Evolutionary conservation across 2,888 invertebrate genomes (phyloP).

Genomic region (Lasioglossum zephyrum): DNA sequence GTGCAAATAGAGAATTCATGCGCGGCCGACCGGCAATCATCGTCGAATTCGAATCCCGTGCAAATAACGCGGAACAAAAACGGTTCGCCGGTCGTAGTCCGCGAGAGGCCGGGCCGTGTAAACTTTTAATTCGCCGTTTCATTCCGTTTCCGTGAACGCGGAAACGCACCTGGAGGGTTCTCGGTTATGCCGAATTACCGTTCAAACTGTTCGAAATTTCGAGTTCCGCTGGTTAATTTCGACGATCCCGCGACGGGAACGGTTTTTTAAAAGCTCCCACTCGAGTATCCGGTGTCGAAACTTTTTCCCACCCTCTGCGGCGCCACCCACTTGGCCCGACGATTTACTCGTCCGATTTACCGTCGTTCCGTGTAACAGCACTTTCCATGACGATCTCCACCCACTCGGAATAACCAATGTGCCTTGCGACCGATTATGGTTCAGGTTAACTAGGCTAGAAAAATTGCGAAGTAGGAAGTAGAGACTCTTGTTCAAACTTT

Average conservation of each 20-base stretch:
- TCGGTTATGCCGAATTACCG: conserved; percentile 32
- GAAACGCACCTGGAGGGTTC: neutral
- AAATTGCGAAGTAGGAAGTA: neutral
- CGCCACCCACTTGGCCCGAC: neutral
- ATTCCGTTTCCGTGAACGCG: conserved; percentile 10
- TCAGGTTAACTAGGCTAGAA: neutral
- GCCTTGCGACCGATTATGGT: neutral
- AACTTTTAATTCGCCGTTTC: conserved; percentile 39
- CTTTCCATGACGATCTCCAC: neutral
- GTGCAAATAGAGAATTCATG: conserved; percentile 1
- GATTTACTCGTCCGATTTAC: neutral
- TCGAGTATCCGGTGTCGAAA: conserved; percentile 4
- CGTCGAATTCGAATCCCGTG: conserved; percentile 11
- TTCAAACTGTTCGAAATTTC: conserved; percentile 43
- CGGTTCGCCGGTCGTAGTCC: neutral
- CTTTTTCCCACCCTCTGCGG: neutral
- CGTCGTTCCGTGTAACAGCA: neutral
- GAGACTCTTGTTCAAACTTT: neutral
- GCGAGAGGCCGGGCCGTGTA: too few species aligned
- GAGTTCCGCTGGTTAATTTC: conserved; percentile 31
- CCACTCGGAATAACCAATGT: neutral
- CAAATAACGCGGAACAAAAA: conserved; percentile 4
- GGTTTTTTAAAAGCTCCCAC: neutral
- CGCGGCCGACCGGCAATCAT: neutral
- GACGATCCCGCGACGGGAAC: conserved; percentile 5